phyloP scores from a whole-genome alignment of 2,113 vertebrate genomes.

The Phrynosoma platyrhinos region DNA sequence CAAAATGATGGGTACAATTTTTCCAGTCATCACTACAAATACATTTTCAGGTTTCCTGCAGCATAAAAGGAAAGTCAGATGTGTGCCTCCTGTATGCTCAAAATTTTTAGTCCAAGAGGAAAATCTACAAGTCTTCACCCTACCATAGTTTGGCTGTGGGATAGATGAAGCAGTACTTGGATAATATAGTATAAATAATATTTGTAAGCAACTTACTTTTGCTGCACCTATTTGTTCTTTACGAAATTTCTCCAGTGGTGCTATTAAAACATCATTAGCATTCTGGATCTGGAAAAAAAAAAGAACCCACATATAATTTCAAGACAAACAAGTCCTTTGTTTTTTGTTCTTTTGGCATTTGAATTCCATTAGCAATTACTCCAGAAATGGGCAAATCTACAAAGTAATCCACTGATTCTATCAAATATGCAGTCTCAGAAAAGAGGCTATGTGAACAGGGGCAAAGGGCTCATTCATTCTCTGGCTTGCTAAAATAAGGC shows the following conservation, averaged over 20 bases:
- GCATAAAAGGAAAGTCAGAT: not conserved
- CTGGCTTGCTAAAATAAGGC: too few relatives aligned
- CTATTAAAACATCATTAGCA: constrained; percentile 95
- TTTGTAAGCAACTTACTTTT: constrained; percentile 89
- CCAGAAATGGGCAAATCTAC: not conserved
- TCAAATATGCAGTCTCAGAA: not conserved
- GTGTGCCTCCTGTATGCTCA: not conserved
- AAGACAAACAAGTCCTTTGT: constrained; percentile 33
- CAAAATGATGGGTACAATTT: not conserved
- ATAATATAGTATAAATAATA: constrained; percentile 41
- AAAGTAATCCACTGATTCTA: accelerated
- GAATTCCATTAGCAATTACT: not conserved
- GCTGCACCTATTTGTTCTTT: constrained; percentile 98
- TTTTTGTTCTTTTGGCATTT: not conserved
- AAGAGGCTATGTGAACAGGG: not conserved
- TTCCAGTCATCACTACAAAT: too few relatives aligned
- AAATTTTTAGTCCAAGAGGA: not conserved
- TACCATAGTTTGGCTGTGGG: not conserved
- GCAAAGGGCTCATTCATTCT: too few relatives aligned
- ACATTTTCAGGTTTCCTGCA: too few relatives aligned
- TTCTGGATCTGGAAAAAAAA: constrained; percentile 92
- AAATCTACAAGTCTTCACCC: not conserved
- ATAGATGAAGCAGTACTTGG: not conserved
- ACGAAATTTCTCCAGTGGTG: constrained; percentile 94
- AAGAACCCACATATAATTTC: constrained; percentile 57